Conservation (phyloP, 2,888 invertebrate genomes). For the Dusona sp. region DNA sequence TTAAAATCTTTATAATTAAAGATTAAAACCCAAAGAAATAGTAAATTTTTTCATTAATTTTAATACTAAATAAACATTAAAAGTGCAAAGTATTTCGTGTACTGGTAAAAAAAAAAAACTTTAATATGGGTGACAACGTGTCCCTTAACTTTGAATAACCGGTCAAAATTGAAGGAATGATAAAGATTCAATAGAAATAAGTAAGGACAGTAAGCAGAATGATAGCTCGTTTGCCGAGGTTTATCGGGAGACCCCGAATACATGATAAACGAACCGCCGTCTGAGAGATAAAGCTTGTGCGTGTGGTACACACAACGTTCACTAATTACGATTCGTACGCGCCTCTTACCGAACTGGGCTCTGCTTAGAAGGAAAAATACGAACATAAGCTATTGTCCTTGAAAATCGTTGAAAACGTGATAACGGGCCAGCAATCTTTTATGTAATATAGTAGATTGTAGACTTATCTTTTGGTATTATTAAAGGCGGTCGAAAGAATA, state of each 20-base stretch:
- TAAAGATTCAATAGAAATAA: not conserved
- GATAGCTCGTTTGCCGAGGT: constrained; percentile 51
- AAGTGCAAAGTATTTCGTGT: not conserved
- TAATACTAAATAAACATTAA: too few species aligned
- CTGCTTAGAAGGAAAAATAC: not conserved
- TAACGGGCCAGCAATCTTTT: not conserved
- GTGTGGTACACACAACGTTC: constrained; percentile 37
- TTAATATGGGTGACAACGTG: not conserved
- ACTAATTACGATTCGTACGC: constrained; percentile 19
- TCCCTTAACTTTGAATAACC: not conserved
- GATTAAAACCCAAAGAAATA: too few species aligned
- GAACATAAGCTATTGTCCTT: not conserved
- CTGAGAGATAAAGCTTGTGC: constrained; percentile 46
- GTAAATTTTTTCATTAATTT: too few species aligned
- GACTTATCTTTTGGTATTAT: not conserved
- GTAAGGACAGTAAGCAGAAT: not conserved
- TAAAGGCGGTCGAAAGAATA: not conserved
- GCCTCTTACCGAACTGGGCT: not conserved
- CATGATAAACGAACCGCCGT: constrained; percentile 67
- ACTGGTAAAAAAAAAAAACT: not conserved
- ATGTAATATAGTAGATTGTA: not conserved
- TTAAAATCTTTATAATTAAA: too few species aligned
- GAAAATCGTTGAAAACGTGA: not conserved
- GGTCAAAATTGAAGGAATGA: not conserved
- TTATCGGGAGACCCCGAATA: constrained; percentile 71